Evolutionary conservation across 1,140 invertebrate genomes (phyloP).

Genomic region (Zaprionus tsacasi): DNA sequence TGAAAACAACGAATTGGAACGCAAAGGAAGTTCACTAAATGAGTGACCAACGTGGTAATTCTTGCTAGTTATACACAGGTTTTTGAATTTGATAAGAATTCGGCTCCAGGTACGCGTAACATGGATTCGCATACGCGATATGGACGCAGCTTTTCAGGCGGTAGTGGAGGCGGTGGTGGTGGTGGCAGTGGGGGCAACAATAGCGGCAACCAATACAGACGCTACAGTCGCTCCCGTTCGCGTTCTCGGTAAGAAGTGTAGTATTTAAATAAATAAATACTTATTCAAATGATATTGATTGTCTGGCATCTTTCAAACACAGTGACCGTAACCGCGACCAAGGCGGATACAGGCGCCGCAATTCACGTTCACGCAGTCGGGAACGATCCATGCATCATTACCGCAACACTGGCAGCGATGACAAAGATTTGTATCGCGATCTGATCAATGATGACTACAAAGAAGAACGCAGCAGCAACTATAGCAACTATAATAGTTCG

Average conservation of each 20-base stretch:
- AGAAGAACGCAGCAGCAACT: slow-evolving; percentile 54
- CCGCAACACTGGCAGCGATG: slow-evolving; percentile 45
- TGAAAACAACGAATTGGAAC: not conserved
- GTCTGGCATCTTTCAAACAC: not conserved
- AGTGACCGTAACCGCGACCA: slow-evolving; percentile 57
- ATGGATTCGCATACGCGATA: slow-evolving; percentile 70
- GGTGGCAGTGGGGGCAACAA: slow-evolving; percentile 39
- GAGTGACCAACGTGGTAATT: slow-evolving; percentile 31
- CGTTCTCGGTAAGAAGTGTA: slow-evolving; percentile 64
- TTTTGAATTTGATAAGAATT: slow-evolving; percentile 39
- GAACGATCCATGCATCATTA: slow-evolving; percentile 60
- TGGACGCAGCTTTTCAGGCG: slow-evolving; percentile 59
- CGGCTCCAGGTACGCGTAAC: slow-evolving; percentile 45
- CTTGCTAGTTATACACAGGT: slow-evolving; percentile 14
- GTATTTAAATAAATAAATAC: too few species aligned
- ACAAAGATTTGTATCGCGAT: slow-evolving; percentile 74
- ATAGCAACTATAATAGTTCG: slow-evolving; percentile 49
- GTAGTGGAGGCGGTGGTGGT: slow-evolving; percentile 30
- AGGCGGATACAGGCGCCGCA: slow-evolving; percentile 47
- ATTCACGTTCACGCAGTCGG: slow-evolving; percentile 65
- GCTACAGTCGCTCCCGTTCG: slow-evolving; percentile 65
- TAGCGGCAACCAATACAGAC: slow-evolving; percentile 48
- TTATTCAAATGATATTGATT: not conserved
- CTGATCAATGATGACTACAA: slow-evolving; percentile 76
- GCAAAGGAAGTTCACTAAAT: slow-evolving; percentile 17